Conservation (phyloP, 2,888 invertebrate species). For the Mimas tiliae region DNA sequence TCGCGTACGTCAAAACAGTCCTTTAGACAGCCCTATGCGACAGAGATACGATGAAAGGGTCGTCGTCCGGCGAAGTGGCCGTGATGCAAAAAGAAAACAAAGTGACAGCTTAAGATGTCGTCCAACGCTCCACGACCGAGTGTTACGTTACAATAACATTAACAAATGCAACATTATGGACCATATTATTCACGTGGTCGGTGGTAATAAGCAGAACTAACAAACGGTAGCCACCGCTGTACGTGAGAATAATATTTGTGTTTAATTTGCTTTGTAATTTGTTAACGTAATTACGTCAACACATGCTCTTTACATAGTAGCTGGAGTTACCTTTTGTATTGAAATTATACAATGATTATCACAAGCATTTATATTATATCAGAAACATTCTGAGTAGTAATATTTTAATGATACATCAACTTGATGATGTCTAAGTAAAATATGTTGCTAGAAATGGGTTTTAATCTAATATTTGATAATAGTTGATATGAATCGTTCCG, state of each 20-base stretch:
- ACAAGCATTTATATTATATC: neutral
- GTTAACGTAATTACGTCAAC: neutral
- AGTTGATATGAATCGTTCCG: too few relatives aligned
- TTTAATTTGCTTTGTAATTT: slow-evolving; percentile 4
- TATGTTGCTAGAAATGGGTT: too few relatives aligned
- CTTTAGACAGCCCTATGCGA: slow-evolving; percentile 54
- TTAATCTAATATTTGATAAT: too few relatives aligned
- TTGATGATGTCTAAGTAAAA: neutral
- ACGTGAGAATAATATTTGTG: slow-evolving; percentile 5
- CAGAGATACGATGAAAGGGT: slow-evolving; percentile 60
- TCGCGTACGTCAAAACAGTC: too few relatives aligned
- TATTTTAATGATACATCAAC: neutral
- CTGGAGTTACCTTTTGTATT: neutral
- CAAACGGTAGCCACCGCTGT: neutral
- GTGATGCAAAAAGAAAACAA: slow-evolving; percentile 78
- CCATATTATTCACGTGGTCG: slow-evolving; percentile 12
- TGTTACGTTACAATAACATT: slow-evolving; percentile 78
- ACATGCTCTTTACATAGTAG: neutral
- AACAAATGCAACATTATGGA: slow-evolving; percentile 18
- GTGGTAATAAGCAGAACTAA: slow-evolving; percentile 30
- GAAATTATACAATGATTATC: neutral
- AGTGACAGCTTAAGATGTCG: slow-evolving; percentile 78
- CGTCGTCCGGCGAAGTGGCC: slow-evolving; percentile 68
- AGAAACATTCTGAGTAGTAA: neutral
- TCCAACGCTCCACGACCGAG: slow-evolving; percentile 40